Evolutionary conservation across 2,797 vertebrate species (phyloP).

Genomic region (Anolis apletophallus): DNA sequence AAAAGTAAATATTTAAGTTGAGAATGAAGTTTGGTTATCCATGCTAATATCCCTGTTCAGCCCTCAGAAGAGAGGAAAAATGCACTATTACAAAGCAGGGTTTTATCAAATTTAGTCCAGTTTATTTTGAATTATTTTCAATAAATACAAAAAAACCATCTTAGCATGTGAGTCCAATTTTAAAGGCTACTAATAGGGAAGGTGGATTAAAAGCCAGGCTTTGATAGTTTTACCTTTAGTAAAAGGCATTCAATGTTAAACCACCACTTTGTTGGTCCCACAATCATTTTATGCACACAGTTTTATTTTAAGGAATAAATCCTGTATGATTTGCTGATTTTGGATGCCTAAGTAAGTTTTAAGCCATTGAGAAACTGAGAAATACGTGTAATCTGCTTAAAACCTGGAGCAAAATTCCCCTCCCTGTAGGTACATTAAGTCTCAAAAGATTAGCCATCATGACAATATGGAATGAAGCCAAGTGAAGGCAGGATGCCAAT

Average conservation of each 20-base stretch:
- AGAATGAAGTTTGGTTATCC: conserved; percentile 55
- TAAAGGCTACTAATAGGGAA: conserved; percentile 72
- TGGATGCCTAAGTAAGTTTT: conserved; percentile 78
- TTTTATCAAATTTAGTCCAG: conserved; percentile 77
- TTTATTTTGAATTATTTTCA: conserved; percentile 82
- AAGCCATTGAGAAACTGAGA: conserved; percentile 68
- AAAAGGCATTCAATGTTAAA: conserved; percentile 74
- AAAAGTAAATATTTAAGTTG: conserved; percentile 58
- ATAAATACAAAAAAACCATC: conserved; percentile 77
- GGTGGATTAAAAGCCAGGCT: conserved; percentile 75
- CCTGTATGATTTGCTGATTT: conserved; percentile 68
- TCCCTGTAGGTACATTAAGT: conserved; percentile 68
- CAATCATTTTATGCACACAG: conserved; percentile 67
- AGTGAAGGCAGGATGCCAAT: conserved; percentile 55
- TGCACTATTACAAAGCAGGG: conserved; percentile 77
- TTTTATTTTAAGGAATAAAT: conserved; percentile 75
- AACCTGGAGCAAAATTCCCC: conserved; percentile 54
- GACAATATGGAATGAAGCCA: conserved; percentile 70
- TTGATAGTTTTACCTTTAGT: conserved; percentile 70
- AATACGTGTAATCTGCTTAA: conserved; percentile 64
- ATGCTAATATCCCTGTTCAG: conserved; percentile 56
- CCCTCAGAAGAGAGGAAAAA: conserved; percentile 60
- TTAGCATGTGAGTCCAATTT: conserved; percentile 63
- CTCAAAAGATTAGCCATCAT: conserved; percentile 74
- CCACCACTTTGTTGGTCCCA: conserved; percentile 74